Conservation (phyloP, 2,888 invertebrate genomes). For the Stenolophus ochropezus region DNA sequence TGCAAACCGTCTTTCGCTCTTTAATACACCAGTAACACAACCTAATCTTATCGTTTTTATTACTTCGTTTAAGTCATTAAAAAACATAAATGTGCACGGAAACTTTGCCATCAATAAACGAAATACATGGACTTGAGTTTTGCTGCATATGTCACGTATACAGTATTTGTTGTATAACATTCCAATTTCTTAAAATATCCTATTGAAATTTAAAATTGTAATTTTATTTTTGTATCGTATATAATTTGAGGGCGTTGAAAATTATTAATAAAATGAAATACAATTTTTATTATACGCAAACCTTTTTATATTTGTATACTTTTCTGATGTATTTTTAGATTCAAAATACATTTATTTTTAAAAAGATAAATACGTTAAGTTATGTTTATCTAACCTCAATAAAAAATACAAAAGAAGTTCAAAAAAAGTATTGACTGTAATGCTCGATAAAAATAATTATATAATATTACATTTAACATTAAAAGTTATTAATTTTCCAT, state of each 20-base stretch:
- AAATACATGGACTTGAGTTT: neutral
- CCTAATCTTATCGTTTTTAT: slow-evolving; percentile 20
- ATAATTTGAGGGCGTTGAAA: neutral
- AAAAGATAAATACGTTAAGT: neutral
- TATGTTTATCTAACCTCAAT: no score
- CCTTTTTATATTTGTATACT: neutral
- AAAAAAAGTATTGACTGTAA: no score
- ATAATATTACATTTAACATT: no score
- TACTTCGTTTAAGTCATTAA: neutral
- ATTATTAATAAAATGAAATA: neutral
- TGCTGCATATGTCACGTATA: neutral
- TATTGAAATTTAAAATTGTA: no score
- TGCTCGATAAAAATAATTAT: no score
- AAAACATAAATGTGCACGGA: slow-evolving; percentile 8
- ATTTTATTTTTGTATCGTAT: neutral
- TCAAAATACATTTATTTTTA: neutral
- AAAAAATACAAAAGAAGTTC: no score
- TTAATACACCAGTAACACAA: neutral
- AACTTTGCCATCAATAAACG: neutral
- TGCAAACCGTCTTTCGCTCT: neutral
- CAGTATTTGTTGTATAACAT: neutral
- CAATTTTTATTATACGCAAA: neutral
- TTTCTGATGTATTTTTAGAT: neutral
- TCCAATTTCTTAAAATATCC: neutral
- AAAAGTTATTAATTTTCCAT: no score